phyloP scores from a whole-genome alignment of 2,113 vertebrate genomes.

The Cyprinodon tularosa region DNA sequence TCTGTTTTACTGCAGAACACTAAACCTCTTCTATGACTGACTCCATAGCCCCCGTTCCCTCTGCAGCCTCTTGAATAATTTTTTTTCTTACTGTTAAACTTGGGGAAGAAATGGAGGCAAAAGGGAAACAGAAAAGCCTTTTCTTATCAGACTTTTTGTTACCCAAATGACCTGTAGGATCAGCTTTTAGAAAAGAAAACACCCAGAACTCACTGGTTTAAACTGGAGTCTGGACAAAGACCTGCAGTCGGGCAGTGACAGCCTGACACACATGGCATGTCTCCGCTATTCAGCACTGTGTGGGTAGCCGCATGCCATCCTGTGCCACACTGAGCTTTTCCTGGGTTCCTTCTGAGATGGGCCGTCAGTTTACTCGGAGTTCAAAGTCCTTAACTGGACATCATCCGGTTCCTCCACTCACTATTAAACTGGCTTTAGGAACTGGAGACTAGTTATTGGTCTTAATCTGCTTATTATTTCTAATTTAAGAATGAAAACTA shows the following conservation, averaged over 20 bases:
- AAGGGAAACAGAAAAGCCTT: constrained; percentile 12
- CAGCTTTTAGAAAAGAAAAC: not conserved
- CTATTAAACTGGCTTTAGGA: not conserved
- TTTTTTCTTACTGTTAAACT: constrained; percentile 38
- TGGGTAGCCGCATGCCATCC: constrained; percentile 39
- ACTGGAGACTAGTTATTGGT: not conserved
- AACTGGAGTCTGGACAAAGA: constrained; percentile 34
- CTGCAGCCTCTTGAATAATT: constrained; percentile 65
- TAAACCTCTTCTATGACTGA: constrained; percentile 72
- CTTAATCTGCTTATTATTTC: not conserved
- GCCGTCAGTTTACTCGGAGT: constrained; percentile 46
- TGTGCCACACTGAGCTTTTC: constrained; percentile 35
- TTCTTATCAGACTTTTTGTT: constrained; percentile 34
- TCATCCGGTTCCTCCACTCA: not conserved
- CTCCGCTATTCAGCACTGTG: constrained; percentile 18
- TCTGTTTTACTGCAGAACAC: constrained; percentile 74
- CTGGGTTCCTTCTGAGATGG: constrained; percentile 40
- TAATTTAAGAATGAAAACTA: not conserved
- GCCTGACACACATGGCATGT: constrained; percentile 15
- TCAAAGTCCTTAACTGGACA: not conserved
- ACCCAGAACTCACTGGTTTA: constrained; percentile 42
- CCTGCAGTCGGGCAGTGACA: constrained; percentile 10
- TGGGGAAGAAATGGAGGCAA: not conserved
- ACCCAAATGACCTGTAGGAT: constrained; percentile 30
- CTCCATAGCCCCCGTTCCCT: constrained; percentile 46